Conservation (phyloP, 92 coral and sea anemone genomes). For the Epizoanthus rinbou region DNA sequence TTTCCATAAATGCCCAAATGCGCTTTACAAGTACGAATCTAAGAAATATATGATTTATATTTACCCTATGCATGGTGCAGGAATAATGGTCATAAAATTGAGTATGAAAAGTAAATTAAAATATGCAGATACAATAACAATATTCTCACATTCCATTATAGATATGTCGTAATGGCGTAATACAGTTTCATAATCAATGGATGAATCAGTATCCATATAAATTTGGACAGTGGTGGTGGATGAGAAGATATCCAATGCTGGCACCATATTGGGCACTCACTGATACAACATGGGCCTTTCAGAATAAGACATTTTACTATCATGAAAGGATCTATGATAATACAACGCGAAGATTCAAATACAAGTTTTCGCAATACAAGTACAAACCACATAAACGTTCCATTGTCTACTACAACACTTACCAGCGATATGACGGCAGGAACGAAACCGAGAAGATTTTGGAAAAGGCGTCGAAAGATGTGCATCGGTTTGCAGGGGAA, state of each 20-base stretch:
- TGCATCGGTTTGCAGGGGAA: background rate
- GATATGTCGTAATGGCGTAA: conserved; percentile 58
- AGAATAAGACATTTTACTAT: background rate
- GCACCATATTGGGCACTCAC: conserved; percentile 64
- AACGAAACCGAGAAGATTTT: background rate
- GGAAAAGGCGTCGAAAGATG: conserved; percentile 45
- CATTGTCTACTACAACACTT: conserved; percentile 49
- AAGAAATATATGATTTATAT: too few species aligned
- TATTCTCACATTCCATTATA: background rate
- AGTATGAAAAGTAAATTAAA: too few species aligned
- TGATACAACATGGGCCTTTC: conserved; percentile 6
- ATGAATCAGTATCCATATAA: conserved; percentile 37
- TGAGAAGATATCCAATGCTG: conserved; percentile 26
- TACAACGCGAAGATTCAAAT: background rate
- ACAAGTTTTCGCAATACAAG: background rate
- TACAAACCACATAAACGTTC: conserved; percentile 24
- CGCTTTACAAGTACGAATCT: too few species aligned
- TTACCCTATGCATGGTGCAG: too few species aligned
- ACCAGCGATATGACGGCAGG: conserved; percentile 19
- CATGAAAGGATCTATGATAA: background rate
- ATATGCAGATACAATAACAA: too few species aligned
- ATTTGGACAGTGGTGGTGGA: conserved; percentile 45
- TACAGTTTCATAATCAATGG: conserved; percentile 47
- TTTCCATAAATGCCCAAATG: too few species aligned
- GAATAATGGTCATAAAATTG: too few species aligned